These are phyloP conservation scores for Columba janthina DNA, from an alignment of 2,113 vertebrate genomes.

Conservation along the genomic window DNA sequence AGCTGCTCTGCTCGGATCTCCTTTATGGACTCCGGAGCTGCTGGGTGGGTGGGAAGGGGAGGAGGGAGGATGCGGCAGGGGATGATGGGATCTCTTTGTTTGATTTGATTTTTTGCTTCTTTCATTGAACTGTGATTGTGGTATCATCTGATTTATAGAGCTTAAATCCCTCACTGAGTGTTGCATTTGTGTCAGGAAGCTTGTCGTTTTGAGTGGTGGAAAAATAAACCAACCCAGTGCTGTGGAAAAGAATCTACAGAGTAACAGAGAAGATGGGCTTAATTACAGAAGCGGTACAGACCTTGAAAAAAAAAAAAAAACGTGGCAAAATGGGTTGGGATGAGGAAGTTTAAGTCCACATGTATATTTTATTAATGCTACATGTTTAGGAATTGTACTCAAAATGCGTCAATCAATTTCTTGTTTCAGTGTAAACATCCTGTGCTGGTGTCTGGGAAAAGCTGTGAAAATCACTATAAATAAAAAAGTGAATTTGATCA, in stretches of 20 bases:
- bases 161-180: background rate
- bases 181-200: background rate
- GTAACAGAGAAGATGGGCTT: background rate
- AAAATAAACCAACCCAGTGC: accelerated
- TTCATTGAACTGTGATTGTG: constrained; percentile 53
- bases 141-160: constrained; percentile 7
- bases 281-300: background rate
- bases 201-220: background rate
- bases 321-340: background rate
- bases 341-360: constrained; percentile 6
- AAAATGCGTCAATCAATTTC: constrained; percentile 37
- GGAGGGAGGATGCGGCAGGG: constrained; percentile 65
- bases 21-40: constrained; percentile 41
- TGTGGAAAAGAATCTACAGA: background rate
- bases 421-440: constrained; percentile 13
- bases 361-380: constrained; percentile 41
- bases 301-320: background rate
- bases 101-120: constrained; percentile 62
- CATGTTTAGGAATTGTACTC: constrained; percentile 13
- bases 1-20: background rate
- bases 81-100: constrained; percentile 72
- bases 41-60: constrained; percentile 55
- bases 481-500: background rate
- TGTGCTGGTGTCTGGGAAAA: background rate
- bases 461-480: constrained; percentile 20